phyloP scores from a whole-genome alignment of 1,140 invertebrate genomes.

The Myzus persicae region DNA sequence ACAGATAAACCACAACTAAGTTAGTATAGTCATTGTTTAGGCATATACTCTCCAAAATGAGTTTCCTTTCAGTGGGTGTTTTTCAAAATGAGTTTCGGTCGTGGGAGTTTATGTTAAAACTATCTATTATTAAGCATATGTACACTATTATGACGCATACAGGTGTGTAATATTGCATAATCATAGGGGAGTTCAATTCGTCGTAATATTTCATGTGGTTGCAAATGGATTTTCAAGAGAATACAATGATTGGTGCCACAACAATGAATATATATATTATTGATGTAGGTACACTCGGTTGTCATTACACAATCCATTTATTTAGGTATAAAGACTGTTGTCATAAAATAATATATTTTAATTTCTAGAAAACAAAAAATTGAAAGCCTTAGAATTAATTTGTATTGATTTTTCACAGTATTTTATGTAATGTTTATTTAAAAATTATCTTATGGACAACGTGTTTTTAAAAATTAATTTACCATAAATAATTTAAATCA shows the following conservation, averaged over 20 bases:
- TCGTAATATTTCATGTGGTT: neutral
- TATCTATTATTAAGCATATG: neutral
- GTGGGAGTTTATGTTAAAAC: neutral
- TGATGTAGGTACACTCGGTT: neutral
- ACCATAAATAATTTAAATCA: neutral
- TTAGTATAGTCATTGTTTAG: slow-evolving; percentile 2
- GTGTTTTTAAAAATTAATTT: neutral
- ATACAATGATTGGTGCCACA: neutral
- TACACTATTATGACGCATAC: neutral
- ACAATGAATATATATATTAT: neutral
- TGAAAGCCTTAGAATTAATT: neutral
- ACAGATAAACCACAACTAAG: slow-evolving; percentile 2
- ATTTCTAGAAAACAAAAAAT: neutral
- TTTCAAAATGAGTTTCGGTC: neutral
- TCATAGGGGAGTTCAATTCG: neutral
- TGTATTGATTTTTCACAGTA: neutral
- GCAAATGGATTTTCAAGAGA: neutral
- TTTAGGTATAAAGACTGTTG: neutral
- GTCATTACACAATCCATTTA: neutral
- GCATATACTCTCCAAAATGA: neutral
- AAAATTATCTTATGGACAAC: neutral
- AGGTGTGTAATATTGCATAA: neutral
- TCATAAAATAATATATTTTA: neutral
- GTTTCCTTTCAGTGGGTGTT: neutral
- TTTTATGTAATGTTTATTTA: neutral